These are phyloP conservation scores for Subacronicta megacephala DNA, from an alignment of 2,888 invertebrate genomes.

Conservation along the genomic window DNA sequence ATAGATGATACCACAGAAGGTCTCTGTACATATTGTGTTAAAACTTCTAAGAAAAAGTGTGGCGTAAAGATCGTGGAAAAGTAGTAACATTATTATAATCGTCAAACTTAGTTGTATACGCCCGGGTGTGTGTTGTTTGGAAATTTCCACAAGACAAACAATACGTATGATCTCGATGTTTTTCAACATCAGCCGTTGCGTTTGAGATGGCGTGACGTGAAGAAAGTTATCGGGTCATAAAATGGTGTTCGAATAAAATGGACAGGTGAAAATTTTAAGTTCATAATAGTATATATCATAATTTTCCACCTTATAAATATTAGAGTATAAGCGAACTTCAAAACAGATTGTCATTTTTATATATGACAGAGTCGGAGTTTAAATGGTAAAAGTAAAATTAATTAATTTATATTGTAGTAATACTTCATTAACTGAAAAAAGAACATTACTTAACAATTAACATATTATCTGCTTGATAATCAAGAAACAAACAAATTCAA, in stretches of 20 bases:
- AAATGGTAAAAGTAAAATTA: too few relatives aligned
- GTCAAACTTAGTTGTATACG: conserved; percentile 42
- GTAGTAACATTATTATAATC: conserved; percentile 40
- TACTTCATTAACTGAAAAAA: too few relatives aligned
- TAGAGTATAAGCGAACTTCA: background rate
- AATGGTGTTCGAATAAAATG: conserved; percentile 32
- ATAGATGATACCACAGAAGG: conserved; percentile 18
- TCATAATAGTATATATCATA: background rate
- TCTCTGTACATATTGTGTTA: conserved; percentile 28
- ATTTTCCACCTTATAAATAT: background rate
- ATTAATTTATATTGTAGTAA: too few relatives aligned
- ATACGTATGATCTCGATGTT: conserved; percentile 66
- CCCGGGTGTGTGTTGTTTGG: conserved; percentile 69
- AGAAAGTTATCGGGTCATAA: conserved; percentile 54
- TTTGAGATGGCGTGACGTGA: conserved; percentile 47
- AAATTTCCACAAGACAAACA: conserved; percentile 81
- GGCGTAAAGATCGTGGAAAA: conserved; percentile 23
- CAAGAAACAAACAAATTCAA: too few relatives aligned
- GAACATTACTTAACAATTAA: too few relatives aligned
- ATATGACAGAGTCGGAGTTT: too few relatives aligned
- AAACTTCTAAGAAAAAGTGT: conserved; percentile 21
- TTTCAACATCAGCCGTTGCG: conserved; percentile 65
- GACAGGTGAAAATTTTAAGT: conserved; percentile 8
- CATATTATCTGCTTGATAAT: too few relatives aligned
- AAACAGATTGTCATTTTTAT: background rate